A percentile compares a stretch with the other conserved stretches of the same genome.
These are phyloP conservation scores for Rhinogobius similis DNA, from an alignment of 2,113 vertebrate genomes.

Conservation along the genomic window DNA sequence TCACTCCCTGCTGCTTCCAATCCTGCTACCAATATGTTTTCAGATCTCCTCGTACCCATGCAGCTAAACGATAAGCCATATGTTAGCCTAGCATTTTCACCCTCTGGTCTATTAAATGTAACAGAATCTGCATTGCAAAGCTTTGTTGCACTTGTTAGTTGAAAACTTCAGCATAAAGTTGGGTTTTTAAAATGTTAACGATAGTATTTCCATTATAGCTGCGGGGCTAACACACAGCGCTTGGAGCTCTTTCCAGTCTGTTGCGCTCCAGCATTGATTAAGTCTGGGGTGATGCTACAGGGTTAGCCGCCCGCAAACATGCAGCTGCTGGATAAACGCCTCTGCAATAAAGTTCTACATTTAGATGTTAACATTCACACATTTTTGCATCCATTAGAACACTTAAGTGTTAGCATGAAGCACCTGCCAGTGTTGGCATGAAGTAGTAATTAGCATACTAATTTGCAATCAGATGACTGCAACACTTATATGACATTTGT, in stretches of 20 bases:
- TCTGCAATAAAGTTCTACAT: background rate
- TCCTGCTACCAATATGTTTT: conserved; percentile 19
- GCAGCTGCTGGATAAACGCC: conserved; percentile 27
- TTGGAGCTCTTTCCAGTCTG: conserved; percentile 33
- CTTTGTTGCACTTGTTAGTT: conserved; percentile 16
- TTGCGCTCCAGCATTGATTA: conserved; percentile 26
- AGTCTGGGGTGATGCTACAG: conserved; percentile 53
- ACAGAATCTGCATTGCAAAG: background rate
- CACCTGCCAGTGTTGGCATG: background rate
- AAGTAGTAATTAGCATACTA: background rate
- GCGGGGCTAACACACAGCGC: conserved; percentile 23
- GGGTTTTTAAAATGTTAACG: conserved; percentile 36
- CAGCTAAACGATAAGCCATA: conserved; percentile 3
- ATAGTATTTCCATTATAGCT: conserved; percentile 48
- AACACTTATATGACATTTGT: too few relatives aligned
- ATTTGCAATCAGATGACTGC: too few relatives aligned
- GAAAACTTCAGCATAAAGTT: conserved; percentile 41
- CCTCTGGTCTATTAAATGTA: background rate
- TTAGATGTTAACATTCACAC: background rate
- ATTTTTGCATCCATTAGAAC: background rate
- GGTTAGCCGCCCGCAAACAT: conserved; percentile 26
- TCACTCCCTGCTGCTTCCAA: conserved; percentile 28
- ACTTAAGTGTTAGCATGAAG: background rate
- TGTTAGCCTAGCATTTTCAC: background rate
- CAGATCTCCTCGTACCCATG: conserved; percentile 21